Base-by-base conservation (phyloP, 2,113 vertebrate genomes). In the Microtus pennsylvanicus region DNA sequence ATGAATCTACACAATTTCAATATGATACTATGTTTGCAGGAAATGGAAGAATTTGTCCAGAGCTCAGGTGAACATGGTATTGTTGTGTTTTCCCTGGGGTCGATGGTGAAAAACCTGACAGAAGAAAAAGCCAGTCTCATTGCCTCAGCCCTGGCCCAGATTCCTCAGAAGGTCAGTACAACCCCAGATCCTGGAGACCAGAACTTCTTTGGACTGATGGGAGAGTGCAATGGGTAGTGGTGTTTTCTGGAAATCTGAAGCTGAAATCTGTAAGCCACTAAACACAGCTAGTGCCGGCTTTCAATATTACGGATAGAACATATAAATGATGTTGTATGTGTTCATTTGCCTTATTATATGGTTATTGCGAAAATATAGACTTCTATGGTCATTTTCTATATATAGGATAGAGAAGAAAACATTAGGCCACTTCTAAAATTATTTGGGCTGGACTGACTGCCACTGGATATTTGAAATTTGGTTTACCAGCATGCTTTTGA, bases 41-140 rank as follows among this genome's bases (percentile, higher is more conserved):
- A 99, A 95, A 99, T 99, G 97, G 99, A 99, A 98, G 98, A 99
- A 93, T 99, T 99, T 98, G 99, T 99, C 75, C 99, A 99, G 98
- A 99, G 99, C 72, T 99, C 99, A 58, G 99, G 99, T 52, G 98
- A 99, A 80, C 98, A 99, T 0, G 99, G 99, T 13, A 72, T 99
- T 0, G 98, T 99, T 77, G 98, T 99, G 26, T 99, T 99, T 96
- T 98, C 99, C 81, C 97, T 99, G 1, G 99, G 99, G 47, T 99
- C 99, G 0, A 97, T 99, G 97, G 94, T 99, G 93, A 97, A 98
- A 89, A 99, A 99, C 87, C 96, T 99, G 74, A 99, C 98, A 1
- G 97, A 95, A 38, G 99, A 99, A 96, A 99, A 97, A 90, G 99
- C 96, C 33, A 98, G 99, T n/a, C 70, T 98, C 52, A 98, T 99